A percentile compares a stretch with the other conserved stretches of the same genome.
phyloP scores from a whole-genome alignment of 2,888 invertebrate species.

The Dynastes tityus region DNA sequence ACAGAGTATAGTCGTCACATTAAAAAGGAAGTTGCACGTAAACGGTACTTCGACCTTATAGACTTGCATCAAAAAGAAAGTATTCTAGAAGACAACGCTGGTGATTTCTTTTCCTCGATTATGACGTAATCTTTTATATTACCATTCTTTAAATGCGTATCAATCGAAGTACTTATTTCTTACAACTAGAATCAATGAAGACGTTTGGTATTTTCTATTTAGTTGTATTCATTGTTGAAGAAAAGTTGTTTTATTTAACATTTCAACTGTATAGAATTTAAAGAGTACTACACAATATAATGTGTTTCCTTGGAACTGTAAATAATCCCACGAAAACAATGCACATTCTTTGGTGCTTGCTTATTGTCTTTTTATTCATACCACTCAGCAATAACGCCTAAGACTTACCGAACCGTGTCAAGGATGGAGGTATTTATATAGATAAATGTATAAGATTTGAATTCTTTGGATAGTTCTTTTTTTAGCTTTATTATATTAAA shows the following conservation, averaged over 20 bases:
- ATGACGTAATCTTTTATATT: background rate
- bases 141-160: background rate
- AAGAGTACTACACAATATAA: background rate
- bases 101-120: background rate
- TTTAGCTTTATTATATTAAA: too few relatives aligned
- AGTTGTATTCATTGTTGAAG: background rate
- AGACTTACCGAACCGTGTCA: constrained; percentile 39
- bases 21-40: background rate
- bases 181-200: background rate
- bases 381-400: background rate
- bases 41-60: constrained; percentile 5
- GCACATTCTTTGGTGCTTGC: background rate
- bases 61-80: background rate
- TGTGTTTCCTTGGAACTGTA: background rate
- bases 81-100: background rate
- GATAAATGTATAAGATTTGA: background rate
- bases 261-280: background rate
- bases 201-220: background rate
- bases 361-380: background rate
- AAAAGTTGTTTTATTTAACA: background rate
- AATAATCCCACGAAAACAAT: constrained; percentile 3
- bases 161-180: too few relatives aligned
- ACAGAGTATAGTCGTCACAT: background rate
- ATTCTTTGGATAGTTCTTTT: background rate
- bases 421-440: constrained; percentile 31